Base-by-base conservation (phyloP, 2,113 vertebrate species). In the Osmerus eperlanus region DNA sequence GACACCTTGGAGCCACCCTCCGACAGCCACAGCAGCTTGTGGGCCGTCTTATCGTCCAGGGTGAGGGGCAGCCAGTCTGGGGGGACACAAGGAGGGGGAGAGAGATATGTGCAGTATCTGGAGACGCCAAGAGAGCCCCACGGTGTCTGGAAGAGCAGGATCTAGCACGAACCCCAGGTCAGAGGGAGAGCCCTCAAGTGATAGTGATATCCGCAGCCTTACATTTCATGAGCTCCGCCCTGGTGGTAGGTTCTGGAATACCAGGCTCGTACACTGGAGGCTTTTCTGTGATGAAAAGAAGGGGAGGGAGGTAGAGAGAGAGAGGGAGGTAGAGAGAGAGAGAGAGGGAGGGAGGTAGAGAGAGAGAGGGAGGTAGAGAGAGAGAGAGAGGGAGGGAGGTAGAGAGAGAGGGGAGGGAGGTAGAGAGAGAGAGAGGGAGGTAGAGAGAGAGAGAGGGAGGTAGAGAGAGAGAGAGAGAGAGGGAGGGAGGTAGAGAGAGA, bases 11-110 rank as follows among this genome's bases (percentile, higher is more conserved):
- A 11, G 1, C 80, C 78, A 0, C 77, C 81, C 62, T 93, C 90
- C 2, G 91, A 91, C 52, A 93, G 86, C 91, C 91, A 92, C 82
- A 93, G 70, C 69, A 91, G 76, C 65, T 92, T 93, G 82, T 92
- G 91, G 16, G 91, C 85, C 1, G 91, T 92, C 83, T 82, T 91
- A 21, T 92, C 90, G 70, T 93, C 91, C 79, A 93, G 71, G 15
- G 87, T 63, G 18, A 91, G 0, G 0, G 88, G 73, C 18, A 90
- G 14, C 87, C 89, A 92, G 25, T 92, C 92, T 93, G 84, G 64
- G 58, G 41, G 72, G 5, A 47, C 28, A 29, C 0, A 47, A 2
- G 32, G 53, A 63, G n/a, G 0, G n/a, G 9, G 64, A 54, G 36
- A 16, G 41, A 60, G 4, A 25, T 36, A 8, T 36, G 7, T 36